Conservation (phyloP, 2,113 vertebrate species). For the Eulemur rufifrons region DNA sequence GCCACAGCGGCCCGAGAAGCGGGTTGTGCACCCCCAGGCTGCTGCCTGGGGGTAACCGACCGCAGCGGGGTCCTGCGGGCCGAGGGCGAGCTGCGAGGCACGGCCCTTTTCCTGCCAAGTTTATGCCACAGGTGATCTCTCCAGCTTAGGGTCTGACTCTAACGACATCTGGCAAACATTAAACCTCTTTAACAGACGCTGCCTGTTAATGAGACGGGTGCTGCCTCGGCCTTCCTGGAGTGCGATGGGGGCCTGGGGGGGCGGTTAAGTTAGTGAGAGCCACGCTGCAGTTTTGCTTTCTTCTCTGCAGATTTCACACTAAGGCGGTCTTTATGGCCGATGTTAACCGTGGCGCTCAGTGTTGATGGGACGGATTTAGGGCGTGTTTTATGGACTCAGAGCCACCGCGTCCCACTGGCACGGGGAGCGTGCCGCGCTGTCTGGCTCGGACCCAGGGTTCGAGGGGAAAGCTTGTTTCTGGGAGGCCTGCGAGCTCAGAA, state of each 20-base stretch:
- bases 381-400: not conserved
- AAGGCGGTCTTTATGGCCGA: not conserved
- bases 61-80: fast-evolving
- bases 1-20: fast-evolving
- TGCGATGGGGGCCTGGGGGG: fast-evolving
- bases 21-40: fast-evolving
- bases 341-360: not conserved
- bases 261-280: not conserved
- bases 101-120: fast-evolving
- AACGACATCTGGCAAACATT: not conserved
- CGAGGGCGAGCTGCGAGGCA: not conserved
- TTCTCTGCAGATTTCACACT: not conserved
- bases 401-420: not conserved
- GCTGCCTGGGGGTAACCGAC: not conserved
- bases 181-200: not conserved
- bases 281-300: not conserved
- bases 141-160: conserved; percentile 30
- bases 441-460: not conserved
- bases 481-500: conserved; percentile 83
- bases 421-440: not conserved
- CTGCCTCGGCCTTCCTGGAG: fast-evolving
- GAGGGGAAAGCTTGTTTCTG: not conserved
- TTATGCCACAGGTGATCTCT: conserved; percentile 81
- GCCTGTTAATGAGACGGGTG: fast-evolving
- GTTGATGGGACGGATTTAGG: not conserved